Percentiles rank a stretch among this genome's conserved stretches.
These are phyloP conservation scores for Rhagophthalmus giganteus DNA, from an alignment of 2,888 invertebrate genomes.

Conservation along the genomic window DNA sequence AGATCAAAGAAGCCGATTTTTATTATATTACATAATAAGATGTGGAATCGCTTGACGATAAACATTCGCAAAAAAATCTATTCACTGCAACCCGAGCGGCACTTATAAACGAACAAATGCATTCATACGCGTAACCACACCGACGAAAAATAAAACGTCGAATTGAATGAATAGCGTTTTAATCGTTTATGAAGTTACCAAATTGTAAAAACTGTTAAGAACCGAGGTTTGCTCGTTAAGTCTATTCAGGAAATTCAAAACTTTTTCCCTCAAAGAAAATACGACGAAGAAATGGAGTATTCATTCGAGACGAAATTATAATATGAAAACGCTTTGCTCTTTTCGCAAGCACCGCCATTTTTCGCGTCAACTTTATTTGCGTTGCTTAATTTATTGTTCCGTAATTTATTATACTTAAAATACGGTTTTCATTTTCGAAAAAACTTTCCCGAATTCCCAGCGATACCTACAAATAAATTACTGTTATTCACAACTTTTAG, in stretches of 20 bases:
- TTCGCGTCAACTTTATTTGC: background rate
- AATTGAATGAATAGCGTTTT: constrained; percentile 9
- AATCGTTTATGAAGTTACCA: constrained; percentile 14
- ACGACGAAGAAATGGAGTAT: background rate
- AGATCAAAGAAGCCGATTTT: constrained; percentile 22
- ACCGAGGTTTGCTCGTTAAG: background rate
- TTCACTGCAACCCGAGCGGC: constrained; percentile 13
- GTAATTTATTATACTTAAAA: background rate
- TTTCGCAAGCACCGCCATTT: too few relatives aligned
- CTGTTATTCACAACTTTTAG: too few relatives aligned
- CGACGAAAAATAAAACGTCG: constrained; percentile 6
- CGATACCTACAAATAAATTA: too few relatives aligned
- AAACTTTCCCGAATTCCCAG: too few relatives aligned
- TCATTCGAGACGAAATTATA: background rate
- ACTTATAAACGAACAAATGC: constrained; percentile 12
- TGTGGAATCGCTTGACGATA: constrained; percentile 18
- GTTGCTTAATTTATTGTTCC: background rate
- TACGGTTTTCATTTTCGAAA: too few relatives aligned
- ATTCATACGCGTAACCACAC: constrained; percentile 5
- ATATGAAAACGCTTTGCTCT: too few relatives aligned
- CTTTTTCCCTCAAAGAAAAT: background rate
- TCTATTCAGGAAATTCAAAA: background rate
- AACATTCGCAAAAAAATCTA: constrained; percentile 17
- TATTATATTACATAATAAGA: constrained; percentile 8
- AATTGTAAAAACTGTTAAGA: constrained; percentile 1